Conservation (phyloP, 2,113 vertebrate genomes). For the Felis catus region F.catus_Fca126_mat1.0 CM031416.1:16987001-16987500, state of each 20-base stretch:
- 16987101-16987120: background rate
- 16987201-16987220: background rate
- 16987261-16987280: background rate
- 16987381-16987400: background rate
- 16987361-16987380: background rate
- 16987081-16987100: background rate
- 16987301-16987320: background rate
- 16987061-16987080: background rate
- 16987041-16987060: background rate
- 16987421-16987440: background rate
- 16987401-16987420: background rate
- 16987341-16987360: background rate
- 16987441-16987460: slow-evolving; percentile 21
- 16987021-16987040: background rate
- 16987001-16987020: background rate
- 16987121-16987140: background rate
- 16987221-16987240: background rate
- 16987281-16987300: background rate
- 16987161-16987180: background rate
- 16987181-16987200: background rate
- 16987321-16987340: background rate
- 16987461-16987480: background rate
- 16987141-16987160: background rate
- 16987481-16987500: background rate
- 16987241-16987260: background rate